A percentile compares a stretch with the other conserved stretches of the same genome.
These are phyloP conservation scores for Agrotis puta DNA, from an alignment of 2,888 invertebrate species.

Conservation along the genomic window DNA sequence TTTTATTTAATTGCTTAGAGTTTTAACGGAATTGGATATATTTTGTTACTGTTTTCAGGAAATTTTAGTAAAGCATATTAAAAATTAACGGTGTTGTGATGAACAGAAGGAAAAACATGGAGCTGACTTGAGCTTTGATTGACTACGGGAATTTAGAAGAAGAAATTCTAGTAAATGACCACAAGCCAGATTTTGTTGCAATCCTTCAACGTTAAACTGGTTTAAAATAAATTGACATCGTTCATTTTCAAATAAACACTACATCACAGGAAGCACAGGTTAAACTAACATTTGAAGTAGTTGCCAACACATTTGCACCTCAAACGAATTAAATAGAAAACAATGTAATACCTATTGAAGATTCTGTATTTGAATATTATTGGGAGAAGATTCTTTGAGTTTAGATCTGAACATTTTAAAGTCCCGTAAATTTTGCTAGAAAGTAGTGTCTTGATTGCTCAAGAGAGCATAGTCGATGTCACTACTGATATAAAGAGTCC, in stretches of 20 bases:
- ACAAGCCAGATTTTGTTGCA: background rate
- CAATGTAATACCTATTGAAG: constrained; percentile 51
- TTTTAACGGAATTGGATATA: background rate
- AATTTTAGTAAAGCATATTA: constrained; percentile 3
- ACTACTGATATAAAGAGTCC: constrained; percentile 11
- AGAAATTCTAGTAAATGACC: background rate
- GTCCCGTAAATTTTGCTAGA: constrained; percentile 16
- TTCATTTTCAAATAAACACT: constrained; percentile 42
- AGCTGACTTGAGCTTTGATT: background rate
- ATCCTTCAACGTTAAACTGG: background rate
- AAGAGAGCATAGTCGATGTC: constrained; percentile 30
- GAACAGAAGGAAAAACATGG: background rate
- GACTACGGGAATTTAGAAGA: background rate
- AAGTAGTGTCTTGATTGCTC: constrained; percentile 35
- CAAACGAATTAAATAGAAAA: constrained; percentile 47
- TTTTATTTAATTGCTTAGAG: constrained; percentile 24
- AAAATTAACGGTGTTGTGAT: background rate
- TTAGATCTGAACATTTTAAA: background rate
- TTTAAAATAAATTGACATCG: constrained; percentile 44
- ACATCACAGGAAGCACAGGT: constrained; percentile 48
- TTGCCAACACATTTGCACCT: constrained; percentile 51
- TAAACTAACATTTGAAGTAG: constrained; percentile 55
- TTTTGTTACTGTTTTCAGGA: constrained; percentile 17
- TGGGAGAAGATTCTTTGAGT: constrained; percentile 5
- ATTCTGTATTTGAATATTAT: constrained; percentile 15